Evolutionary conservation across 2,113 vertebrate species (phyloP).

Genomic region (Eublepharis macularius): DNA sequence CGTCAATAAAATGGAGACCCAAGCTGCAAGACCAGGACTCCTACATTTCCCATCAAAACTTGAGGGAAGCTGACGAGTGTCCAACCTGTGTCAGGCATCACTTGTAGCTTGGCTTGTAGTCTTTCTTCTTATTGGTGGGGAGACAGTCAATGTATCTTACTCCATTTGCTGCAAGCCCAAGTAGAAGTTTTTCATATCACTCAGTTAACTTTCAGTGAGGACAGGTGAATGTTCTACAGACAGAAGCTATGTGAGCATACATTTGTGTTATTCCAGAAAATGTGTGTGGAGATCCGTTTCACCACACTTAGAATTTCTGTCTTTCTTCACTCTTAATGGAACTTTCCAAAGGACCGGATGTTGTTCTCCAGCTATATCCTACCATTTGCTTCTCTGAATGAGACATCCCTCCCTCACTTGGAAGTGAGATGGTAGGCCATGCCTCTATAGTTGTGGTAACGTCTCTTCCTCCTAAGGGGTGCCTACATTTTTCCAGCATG

Average conservation of each 20-base stretch:
- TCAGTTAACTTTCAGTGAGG: not conserved
- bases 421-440: not conserved
- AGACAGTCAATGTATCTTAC: not conserved
- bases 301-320: not conserved
- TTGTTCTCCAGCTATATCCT: not conserved
- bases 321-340: not conserved
- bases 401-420: not conserved
- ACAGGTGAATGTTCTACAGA: not conserved
- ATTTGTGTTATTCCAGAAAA: not conserved
- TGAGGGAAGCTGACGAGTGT: too few species aligned
- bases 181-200: not conserved
- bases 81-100: too few species aligned
- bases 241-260: not conserved
- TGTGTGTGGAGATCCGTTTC: not conserved
- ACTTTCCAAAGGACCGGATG: not conserved
- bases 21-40: too few species aligned
- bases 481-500: not conserved
- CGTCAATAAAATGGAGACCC: too few species aligned
- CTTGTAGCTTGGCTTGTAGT: too few species aligned
- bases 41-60: too few species aligned
- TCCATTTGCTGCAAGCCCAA: not conserved
- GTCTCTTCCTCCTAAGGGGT: not conserved
- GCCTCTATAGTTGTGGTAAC: fast-evolving
- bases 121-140: not conserved
- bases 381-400: fast-evolving